phyloP scores from a whole-genome alignment of 2,797 vertebrate genomes.

The Molossus alvarezi region DNA sequence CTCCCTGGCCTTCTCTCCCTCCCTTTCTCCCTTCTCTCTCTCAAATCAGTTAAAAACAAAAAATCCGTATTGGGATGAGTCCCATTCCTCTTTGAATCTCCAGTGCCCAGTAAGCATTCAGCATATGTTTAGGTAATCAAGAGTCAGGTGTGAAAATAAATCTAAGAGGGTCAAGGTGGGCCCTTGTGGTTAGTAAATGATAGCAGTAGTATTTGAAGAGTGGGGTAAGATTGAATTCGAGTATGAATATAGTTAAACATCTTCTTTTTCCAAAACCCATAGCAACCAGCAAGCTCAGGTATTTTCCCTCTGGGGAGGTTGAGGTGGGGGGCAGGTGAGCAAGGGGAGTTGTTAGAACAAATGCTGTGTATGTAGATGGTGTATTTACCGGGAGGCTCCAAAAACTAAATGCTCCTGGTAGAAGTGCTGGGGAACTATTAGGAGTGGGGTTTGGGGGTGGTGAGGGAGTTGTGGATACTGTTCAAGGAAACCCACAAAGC shows the following conservation, averaged over 20 bases:
- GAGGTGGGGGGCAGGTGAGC: not conserved
- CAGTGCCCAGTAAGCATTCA: conserved; percentile 4
- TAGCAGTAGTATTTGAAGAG: not conserved
- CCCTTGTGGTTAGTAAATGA: not conserved
- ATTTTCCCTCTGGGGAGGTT: not conserved
- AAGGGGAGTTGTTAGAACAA: not conserved
- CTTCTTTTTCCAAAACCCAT: not conserved
- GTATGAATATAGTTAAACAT: not conserved
- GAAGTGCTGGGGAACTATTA: not conserved
- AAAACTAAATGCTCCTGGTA: not conserved
- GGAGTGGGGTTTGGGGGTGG: not conserved
- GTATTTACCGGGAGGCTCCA: not conserved
- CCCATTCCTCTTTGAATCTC: not conserved
- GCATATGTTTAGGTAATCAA: not conserved
- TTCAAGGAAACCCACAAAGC: not conserved
- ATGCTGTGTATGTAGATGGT: not conserved
- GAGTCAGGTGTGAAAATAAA: conserved; percentile 55
- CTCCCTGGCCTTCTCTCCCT: too few species aligned
- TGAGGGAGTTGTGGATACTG: not conserved
- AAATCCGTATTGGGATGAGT: not conserved
- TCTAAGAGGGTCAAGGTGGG: not conserved
- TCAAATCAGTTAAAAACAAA: not conserved
- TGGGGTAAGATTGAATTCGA: conserved; percentile 6
- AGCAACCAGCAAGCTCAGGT: not conserved
- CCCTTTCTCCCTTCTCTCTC: too few species aligned